Evolutionary conservation across 2,888 invertebrate species (phyloP).

Genomic region (Laspeyria flexula): DNA sequence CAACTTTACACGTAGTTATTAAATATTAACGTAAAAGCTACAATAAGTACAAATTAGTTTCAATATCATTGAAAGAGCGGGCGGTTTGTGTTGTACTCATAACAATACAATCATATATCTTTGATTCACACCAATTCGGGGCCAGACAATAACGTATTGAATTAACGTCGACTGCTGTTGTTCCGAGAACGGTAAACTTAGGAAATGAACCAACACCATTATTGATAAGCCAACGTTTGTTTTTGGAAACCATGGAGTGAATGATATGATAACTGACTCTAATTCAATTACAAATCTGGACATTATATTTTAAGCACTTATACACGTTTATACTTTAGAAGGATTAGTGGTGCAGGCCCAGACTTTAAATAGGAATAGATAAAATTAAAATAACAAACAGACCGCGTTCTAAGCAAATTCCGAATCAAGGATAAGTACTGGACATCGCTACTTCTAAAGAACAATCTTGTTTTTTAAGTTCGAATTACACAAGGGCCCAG

Average conservation of each 20-base stretch:
- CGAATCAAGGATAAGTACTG: no score
- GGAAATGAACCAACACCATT: constrained; percentile 16
- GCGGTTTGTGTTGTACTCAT: constrained; percentile 11
- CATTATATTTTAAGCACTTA: background rate
- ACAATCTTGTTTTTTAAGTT: background rate
- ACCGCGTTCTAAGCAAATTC: no score
- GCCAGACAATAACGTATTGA: constrained; percentile 37
- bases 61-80: constrained; percentile 12
- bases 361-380: no score
- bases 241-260: constrained; percentile 11
- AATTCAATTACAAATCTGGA: background rate
- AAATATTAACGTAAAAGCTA: background rate
- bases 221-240: constrained; percentile 12
- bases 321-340: no score
- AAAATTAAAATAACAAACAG: no score
- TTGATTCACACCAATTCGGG: constrained; percentile 27
- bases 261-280: background rate
- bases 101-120: constrained; percentile 17
- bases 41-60: background rate
- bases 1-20: no score
- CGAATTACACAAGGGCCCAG: no score
- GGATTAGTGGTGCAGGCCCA: no score
- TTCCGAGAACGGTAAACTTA: constrained; percentile 29
- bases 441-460: no score
- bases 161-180: constrained; percentile 15